These are phyloP conservation scores for Epinotia nisella DNA, from an alignment of 2,888 invertebrate genomes.

Conservation along the genomic window DNA sequence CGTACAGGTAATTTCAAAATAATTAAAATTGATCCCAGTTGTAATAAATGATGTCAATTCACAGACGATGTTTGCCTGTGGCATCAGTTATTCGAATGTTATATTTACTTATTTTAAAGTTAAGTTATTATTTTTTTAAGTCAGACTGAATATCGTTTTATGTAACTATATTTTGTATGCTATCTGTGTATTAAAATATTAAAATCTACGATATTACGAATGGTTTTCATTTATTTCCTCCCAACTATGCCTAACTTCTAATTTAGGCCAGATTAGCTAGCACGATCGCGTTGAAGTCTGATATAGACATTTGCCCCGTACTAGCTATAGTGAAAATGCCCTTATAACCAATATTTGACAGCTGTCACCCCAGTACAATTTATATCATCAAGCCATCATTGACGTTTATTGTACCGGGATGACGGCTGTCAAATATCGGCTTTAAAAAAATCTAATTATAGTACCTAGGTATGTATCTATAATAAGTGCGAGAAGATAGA, in stretches of 20 bases:
- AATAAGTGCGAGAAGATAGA: too few relatives aligned
- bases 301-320: not conserved
- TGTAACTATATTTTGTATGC: constrained; percentile 15
- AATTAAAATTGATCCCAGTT: constrained; percentile 55
- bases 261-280: not conserved
- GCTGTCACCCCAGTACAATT: too few relatives aligned
- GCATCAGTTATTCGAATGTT: constrained; percentile 6
- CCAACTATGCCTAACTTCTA: not conserved
- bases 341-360: too few relatives aligned
- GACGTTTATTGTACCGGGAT: too few relatives aligned
- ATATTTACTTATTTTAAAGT: constrained; percentile 2
- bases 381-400: too few relatives aligned
- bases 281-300: not conserved
- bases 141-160: constrained; percentile 43
- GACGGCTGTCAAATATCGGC: too few relatives aligned
- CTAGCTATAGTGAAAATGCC: too few relatives aligned
- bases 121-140: constrained; percentile 26
- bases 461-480: too few relatives aligned
- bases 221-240: constrained; percentile 13
- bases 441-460: too few relatives aligned
- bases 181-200: constrained; percentile 33
- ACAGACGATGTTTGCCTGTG: constrained; percentile 16
- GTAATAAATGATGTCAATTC: constrained; percentile 23
- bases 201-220: constrained; percentile 4
- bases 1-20: constrained; percentile 54